Percentiles rank a stretch among this genome's conserved stretches.
phyloP scores from a whole-genome alignment of 2,888 invertebrate species.

The Temnothorax unifasciatus region DNA sequence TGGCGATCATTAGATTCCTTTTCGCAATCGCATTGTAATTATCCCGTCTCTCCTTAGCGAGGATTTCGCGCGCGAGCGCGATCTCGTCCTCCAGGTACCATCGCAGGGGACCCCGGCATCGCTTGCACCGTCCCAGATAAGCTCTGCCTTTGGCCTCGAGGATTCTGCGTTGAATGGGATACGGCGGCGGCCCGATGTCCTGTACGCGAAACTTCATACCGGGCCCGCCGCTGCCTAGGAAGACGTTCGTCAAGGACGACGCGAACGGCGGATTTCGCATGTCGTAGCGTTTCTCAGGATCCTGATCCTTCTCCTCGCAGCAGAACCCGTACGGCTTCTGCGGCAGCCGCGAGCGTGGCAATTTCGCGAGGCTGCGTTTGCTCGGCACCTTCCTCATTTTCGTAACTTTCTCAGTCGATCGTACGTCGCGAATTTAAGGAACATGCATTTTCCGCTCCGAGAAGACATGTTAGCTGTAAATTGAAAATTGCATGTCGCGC shows the following conservation, averaged over 20 bases:
- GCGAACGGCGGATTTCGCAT: slow-evolving; percentile 69
- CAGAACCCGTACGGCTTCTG: slow-evolving; percentile 81
- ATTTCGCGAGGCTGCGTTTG: slow-evolving; percentile 23
- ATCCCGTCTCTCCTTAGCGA: slow-evolving; percentile 66
- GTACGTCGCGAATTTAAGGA: background rate
- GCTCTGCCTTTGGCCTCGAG: slow-evolving; percentile 23
- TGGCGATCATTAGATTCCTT: slow-evolving; percentile 64
- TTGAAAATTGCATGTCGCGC: background rate
- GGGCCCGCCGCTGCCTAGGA: slow-evolving; percentile 74
- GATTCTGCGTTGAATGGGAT: slow-evolving; percentile 33
- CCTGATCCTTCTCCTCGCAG: slow-evolving; percentile 76
- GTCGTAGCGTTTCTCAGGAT: slow-evolving; percentile 71
- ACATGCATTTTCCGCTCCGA: background rate
- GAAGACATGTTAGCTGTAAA: background rate
- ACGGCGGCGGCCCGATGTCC: slow-evolving; percentile 69
- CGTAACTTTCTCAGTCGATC: background rate
- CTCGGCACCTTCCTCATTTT: slow-evolving; percentile 50
- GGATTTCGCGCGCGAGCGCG: slow-evolving; percentile 70
- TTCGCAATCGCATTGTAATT: slow-evolving; percentile 62
- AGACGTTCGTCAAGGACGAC: slow-evolving; percentile 66
- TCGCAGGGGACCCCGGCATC: slow-evolving; percentile 76
- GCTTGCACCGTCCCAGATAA: slow-evolving; percentile 70
- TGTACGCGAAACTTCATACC: slow-evolving; percentile 78
- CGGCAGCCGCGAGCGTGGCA: background rate
- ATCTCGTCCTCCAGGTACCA: slow-evolving; percentile 81